Percentiles rank a stretch among this genome's conserved stretches.
Conservation (phyloP, 1,140 invertebrate species). For the Ephestia elutella region DNA sequence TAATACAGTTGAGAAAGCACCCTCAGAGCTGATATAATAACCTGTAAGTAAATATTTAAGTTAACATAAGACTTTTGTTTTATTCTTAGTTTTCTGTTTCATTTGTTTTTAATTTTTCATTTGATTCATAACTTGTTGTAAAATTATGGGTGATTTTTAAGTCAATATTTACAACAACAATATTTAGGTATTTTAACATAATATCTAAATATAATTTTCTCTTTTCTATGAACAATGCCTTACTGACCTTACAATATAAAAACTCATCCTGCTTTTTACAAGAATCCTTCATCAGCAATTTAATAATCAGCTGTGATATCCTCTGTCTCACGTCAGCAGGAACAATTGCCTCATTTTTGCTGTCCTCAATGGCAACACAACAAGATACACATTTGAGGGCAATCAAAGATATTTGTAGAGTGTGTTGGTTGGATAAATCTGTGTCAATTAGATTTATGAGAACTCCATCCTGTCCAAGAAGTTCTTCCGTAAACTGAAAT, state of each 20-base stretch:
- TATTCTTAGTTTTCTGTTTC: no score
- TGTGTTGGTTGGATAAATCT: slow-evolving; percentile 30
- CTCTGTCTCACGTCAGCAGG: slow-evolving; percentile 34
- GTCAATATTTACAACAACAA: no score
- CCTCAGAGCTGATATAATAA: slow-evolving; percentile 54
- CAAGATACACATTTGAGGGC: slow-evolving; percentile 47
- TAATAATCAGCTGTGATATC: slow-evolving; percentile 40
- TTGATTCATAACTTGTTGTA: no score
- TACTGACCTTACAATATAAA: slow-evolving; percentile 59
- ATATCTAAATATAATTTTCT: no score
- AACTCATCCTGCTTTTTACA: slow-evolving; percentile 49
- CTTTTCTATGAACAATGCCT: no score
- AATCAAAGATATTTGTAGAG: slow-evolving; percentile 42
- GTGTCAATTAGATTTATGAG: slow-evolving; percentile 38
- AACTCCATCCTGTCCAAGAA: slow-evolving; percentile 48
- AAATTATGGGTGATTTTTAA: no score
- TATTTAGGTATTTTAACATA: no score
- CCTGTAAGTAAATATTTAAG: slow-evolving; percentile 40
- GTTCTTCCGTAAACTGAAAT: slow-evolving; percentile 47
- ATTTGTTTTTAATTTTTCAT: no score
- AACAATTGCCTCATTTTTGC: slow-evolving; percentile 21
- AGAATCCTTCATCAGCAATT: slow-evolving; percentile 45
- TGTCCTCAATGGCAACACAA: slow-evolving; percentile 40
- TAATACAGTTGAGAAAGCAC: slow-evolving; percentile 55
- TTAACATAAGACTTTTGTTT: not conserved